phyloP scores from a whole-genome alignment of 2,113 vertebrate genomes.

The Platysteira castanea region DNA sequence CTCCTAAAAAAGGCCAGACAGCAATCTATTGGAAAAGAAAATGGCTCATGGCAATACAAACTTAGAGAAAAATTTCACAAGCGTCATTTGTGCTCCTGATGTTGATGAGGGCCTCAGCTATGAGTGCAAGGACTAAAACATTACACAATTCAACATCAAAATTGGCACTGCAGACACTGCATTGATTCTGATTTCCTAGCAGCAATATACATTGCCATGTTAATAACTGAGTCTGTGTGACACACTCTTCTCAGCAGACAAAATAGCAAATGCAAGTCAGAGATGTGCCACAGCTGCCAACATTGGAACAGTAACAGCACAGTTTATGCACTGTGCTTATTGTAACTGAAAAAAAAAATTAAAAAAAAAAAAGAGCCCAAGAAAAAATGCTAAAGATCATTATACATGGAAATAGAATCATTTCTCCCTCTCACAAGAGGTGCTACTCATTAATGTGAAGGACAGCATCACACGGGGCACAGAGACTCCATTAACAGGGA shows the following conservation, averaged over 20 bases:
- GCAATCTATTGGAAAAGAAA: not conserved
- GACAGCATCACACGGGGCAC: not conserved
- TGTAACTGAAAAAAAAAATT: not conserved
- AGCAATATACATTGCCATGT: not conserved
- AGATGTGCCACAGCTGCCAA: conserved; percentile 9
- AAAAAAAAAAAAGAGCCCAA: not conserved
- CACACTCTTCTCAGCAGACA: not conserved
- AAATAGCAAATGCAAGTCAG: not conserved
- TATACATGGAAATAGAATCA: not conserved
- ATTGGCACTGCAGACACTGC: not conserved
- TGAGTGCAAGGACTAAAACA: not conserved
- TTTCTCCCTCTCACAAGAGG: not conserved
- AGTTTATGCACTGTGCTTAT: not conserved
- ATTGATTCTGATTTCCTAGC: not conserved
- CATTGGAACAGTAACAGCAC: not conserved
- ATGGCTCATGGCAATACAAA: not conserved
- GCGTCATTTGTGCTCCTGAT: not conserved
- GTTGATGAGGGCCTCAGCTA: not conserved
- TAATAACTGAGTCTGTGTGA: not conserved
- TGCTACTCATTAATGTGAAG: not conserved
- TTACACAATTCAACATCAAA: not conserved
- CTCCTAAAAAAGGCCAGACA: not conserved
- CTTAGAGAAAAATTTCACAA: not conserved
- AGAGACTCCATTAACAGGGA: not conserved
- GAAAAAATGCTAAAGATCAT: not conserved